Percentiles rank a stretch among this genome's conserved stretches.
Conservation (phyloP, 2,113 vertebrate genomes). For the Andinoacara biseriatus region DNA sequence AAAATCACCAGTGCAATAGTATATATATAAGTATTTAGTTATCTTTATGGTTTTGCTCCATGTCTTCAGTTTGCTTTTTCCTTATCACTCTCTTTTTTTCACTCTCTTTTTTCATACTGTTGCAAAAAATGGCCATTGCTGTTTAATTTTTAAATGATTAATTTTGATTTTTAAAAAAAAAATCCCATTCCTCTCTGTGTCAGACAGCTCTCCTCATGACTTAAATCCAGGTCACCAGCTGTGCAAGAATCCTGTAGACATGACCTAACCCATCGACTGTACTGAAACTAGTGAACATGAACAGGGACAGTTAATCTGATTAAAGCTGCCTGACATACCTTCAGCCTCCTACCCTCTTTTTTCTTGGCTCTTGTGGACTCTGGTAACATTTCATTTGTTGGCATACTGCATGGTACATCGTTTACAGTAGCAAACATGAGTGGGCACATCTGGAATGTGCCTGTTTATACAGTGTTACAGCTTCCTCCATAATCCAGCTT, state of each 20-base stretch:
- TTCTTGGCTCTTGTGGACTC: not conserved
- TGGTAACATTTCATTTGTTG: not conserved
- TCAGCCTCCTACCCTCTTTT: not conserved
- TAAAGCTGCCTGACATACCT: constrained; percentile 1
- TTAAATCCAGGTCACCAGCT: not conserved
- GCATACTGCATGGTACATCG: not conserved
- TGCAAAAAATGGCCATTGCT: not conserved
- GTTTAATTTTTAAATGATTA: not conserved
- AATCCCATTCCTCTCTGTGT: not conserved
- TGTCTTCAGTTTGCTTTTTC: no score
- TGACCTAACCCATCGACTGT: not conserved
- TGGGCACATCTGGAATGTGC: not conserved
- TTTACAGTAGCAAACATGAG: not conserved
- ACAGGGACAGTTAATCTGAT: not conserved
- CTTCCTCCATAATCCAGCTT: not conserved
- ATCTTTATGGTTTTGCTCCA: no score
- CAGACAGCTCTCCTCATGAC: not conserved
- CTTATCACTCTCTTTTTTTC: no score
- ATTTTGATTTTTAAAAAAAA: not conserved
- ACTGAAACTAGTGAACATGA: not conserved
- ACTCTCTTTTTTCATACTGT: no score
- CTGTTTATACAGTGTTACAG: no score
- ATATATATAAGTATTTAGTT: no score
- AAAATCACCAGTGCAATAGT: no score
- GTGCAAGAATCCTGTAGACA: not conserved